phyloP scores from a whole-genome alignment of 2,113 vertebrate genomes.

The Callaeas wilsoni region DNA sequence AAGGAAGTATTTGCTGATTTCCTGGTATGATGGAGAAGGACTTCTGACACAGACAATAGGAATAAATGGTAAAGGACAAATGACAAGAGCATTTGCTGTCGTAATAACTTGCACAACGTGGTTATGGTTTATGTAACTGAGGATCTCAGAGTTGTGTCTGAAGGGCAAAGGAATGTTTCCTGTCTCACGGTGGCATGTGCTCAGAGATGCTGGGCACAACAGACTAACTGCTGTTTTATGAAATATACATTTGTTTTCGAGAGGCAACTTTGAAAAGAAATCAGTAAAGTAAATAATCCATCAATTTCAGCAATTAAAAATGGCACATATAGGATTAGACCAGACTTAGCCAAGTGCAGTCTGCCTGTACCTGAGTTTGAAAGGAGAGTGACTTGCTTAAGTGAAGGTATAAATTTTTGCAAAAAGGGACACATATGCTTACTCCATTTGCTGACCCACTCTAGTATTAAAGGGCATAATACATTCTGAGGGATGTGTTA shows the following conservation, averaged over 20 bases:
- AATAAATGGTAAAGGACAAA: background rate
- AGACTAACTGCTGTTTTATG: background rate
- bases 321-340: background rate
- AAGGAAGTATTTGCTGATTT: background rate
- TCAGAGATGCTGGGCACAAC: background rate
- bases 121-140: background rate
- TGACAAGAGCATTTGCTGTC: background rate
- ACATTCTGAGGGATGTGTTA: background rate
- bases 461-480: background rate
- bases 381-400: background rate
- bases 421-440: background rate
- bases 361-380: background rate
- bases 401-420: background rate
- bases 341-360: fast-evolving
- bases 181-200: fast-evolving
- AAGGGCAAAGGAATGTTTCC: background rate
- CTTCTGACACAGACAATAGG: background rate
- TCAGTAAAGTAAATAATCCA: background rate
- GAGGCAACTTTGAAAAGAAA: background rate
- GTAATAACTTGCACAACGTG: background rate
- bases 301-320: background rate
- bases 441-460: background rate
- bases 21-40: background rate
- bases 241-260: background rate
- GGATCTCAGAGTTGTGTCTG: background rate